These are phyloP conservation scores for Melopsittacus undulatus DNA, from an alignment of 2,797 vertebrate genomes.

Conservation along the genomic window DNA sequence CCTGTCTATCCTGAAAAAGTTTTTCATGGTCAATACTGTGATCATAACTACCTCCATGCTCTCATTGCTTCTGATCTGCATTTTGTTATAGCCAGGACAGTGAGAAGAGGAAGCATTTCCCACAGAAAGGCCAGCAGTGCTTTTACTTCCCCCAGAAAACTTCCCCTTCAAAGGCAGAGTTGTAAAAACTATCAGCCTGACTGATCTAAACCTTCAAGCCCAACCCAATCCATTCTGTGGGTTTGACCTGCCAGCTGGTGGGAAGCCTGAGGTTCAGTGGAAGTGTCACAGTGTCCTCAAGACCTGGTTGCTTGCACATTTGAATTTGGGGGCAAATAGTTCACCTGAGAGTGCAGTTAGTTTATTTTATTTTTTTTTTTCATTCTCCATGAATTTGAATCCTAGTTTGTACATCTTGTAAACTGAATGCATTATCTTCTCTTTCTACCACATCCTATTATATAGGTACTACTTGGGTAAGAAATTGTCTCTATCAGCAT, in stretches of 20 bases:
- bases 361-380: background rate
- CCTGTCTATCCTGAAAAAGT: background rate
- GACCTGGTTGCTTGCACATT: fast-evolving
- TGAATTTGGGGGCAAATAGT: background rate
- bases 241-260: background rate
- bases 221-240: background rate
- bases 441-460: background rate
- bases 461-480: background rate
- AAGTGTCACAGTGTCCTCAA: background rate
- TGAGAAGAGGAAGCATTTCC: background rate
- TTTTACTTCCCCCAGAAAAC: background rate
- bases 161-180: background rate
- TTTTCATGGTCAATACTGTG: background rate
- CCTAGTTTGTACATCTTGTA: background rate
- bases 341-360: background rate
- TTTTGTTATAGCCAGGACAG: background rate
- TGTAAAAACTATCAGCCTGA: background rate
- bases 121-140: background rate
- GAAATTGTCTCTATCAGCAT: slow-evolving; percentile 37
- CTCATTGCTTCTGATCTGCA: background rate
- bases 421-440: background rate
- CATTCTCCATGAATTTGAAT: background rate
- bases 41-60: background rate
- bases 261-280: background rate
- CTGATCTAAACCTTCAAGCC: background rate